phyloP scores from a whole-genome alignment of 2,888 invertebrate species.

The Hemistola chrysoprasaria region DNA sequence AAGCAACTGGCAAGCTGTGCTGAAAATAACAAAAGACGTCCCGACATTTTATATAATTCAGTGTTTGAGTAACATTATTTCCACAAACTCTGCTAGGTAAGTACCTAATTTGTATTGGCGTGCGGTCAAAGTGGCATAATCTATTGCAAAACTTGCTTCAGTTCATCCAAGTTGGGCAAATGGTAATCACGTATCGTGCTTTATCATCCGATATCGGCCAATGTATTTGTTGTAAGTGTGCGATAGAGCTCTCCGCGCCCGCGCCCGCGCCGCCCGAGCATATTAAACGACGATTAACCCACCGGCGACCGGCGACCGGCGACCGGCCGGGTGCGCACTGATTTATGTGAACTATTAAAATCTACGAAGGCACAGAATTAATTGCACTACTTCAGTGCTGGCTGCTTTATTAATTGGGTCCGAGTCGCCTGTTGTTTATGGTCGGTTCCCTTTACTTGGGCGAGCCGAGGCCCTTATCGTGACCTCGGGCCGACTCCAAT shows the following conservation, averaged over 20 bases:
- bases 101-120: too few relatives aligned
- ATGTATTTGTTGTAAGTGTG: constrained; percentile 42
- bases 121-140: constrained; percentile 13
- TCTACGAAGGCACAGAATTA: constrained; percentile 80
- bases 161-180: constrained; percentile 20
- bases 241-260: constrained; percentile 42
- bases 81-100: too few relatives aligned
- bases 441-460: constrained; percentile 68
- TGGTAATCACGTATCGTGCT: constrained; percentile 35
- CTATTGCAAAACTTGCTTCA: constrained; percentile 6
- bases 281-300: constrained; percentile 81
- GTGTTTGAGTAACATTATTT: too few relatives aligned
- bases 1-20: too few relatives aligned
- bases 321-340: constrained; percentile 49
- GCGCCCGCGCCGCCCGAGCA: constrained; percentile 63
- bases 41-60: too few relatives aligned
- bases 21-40: too few relatives aligned
- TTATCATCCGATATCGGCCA: constrained; percentile 38
- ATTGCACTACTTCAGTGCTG: constrained; percentile 78
- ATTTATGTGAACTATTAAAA: constrained; percentile 82
- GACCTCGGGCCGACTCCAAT: constrained; percentile 71
- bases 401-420: constrained; percentile 80
- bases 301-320: constrained; percentile 69
- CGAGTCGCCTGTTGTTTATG: constrained; percentile 79
- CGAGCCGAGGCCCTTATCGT: constrained; percentile 58